Base-by-base conservation (phyloP, 2,888 invertebrate genomes). In the Marronus borbonicus region DNA sequence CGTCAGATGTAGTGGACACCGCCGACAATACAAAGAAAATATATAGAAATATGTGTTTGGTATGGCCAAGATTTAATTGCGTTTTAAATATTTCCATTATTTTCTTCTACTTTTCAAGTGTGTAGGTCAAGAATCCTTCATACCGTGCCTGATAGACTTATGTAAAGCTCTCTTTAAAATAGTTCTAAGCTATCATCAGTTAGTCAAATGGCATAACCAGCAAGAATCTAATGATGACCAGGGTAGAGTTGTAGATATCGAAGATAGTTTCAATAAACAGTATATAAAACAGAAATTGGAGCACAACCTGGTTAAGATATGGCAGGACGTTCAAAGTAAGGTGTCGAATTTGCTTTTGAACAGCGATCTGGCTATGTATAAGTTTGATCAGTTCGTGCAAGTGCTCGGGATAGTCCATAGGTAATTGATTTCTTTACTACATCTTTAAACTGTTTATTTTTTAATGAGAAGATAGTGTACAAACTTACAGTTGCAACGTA, bases 251-350 rank as follows among this genome's bases (percentile, higher is more conserved):
- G 74, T 78, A 0, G 91, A 92, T 82, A 90, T 92, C 39, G 93
- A 94, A 84, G 91, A 90, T 76, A 93, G 91, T 82, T 92, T 94
- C 1, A 94, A 94, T 82, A 92, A 94, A 80, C 91, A 93, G 83
- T 97, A 97, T 83, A 94, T 97, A 12, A 92, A 93, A 83, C 96
- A 97, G 86, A 98, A 98, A 87, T 89, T 98, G 80, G 95, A 96
- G 86, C 95, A 95, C 76, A 98, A 98, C 0, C 90, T 96, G 78
- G 90, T 93, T 0, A 92, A 97, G 80, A 94, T 98, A 80, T 98
- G 98, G 98, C 95, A 96, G 83, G 98, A 98, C 84, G 95, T 98
- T 0, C 96, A 98, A 87, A 94, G 95, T 12, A 97, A 98, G 89
- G 94, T 98, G 0, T 95, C 95, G 0, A 92, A 92, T 49, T 95